A percentile compares a stretch with the other conserved stretches of the same genome.
Conservation (phyloP, 2,888 invertebrate genomes). For the Sepiola atlantica region DNA sequence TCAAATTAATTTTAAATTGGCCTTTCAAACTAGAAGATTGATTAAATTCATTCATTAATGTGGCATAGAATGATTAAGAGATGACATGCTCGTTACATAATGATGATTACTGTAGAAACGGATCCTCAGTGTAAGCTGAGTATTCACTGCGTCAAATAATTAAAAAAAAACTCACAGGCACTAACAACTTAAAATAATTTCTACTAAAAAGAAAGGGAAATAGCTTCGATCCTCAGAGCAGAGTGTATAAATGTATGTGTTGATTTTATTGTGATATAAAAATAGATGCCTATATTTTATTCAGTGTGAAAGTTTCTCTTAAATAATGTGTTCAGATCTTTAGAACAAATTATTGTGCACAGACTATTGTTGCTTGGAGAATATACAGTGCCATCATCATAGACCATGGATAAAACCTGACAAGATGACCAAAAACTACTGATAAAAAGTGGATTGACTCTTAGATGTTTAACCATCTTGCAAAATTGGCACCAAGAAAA, state of each 20-base stretch:
- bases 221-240: background rate
- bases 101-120: background rate
- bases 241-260: background rate
- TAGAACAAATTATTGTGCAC: background rate
- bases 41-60: constrained; percentile 32
- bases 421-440: too few relatives aligned
- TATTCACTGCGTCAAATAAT: background rate
- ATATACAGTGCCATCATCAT: too few relatives aligned
- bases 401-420: too few relatives aligned
- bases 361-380: too few relatives aligned
- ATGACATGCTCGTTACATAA: background rate
- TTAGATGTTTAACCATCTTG: too few relatives aligned
- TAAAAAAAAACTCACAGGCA: background rate
- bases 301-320: background rate
- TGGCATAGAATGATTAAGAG: background rate
- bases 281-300: background rate
- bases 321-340: background rate
- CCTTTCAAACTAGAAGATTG: constrained; percentile 1
- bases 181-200: background rate
- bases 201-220: background rate
- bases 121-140: background rate
- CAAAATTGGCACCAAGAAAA: too few relatives aligned
- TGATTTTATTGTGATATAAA: background rate
- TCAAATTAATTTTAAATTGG: background rate
- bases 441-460: too few relatives aligned